Evolutionary conservation across 2,113 vertebrate species (phyloP).

Genomic region (Furnarius figulus): DNA sequence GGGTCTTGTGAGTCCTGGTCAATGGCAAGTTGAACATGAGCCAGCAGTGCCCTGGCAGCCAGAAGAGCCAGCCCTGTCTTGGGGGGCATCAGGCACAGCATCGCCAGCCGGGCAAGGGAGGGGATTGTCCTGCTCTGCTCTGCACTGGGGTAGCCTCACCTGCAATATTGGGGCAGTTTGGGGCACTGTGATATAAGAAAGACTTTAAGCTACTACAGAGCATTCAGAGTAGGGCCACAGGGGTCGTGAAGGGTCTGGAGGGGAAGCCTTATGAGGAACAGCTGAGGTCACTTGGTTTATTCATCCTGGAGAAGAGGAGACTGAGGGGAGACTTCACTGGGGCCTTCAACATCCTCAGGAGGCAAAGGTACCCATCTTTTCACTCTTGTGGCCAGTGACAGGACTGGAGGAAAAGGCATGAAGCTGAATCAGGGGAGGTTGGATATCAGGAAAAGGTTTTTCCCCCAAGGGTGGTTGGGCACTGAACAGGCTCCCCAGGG

Average conservation of each 20-base stretch:
- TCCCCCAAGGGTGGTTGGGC: too few relatives aligned
- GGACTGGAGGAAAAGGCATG: neutral
- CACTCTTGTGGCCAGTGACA: neutral
- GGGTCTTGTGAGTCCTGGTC: neutral
- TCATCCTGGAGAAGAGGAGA: neutral
- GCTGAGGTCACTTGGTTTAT: neutral
- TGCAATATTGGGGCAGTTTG: neutral
- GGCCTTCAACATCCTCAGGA: neutral
- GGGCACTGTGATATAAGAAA: neutral
- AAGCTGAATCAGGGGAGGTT: neutral
- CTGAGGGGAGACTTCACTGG: neutral
- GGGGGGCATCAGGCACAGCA: neutral
- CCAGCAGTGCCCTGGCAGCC: neutral
- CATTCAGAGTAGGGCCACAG: neutral
- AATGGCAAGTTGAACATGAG: neutral
- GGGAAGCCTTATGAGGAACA: fast-evolving
- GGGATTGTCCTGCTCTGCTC: neutral
- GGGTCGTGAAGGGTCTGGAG: neutral
- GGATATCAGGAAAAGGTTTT: neutral
- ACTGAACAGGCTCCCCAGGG: neutral
- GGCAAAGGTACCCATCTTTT: neutral
- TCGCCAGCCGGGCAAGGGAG: fast-evolving
- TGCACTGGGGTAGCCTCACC: neutral
- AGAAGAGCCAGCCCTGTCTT: neutral
- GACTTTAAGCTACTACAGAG: neutral